Evolutionary conservation across 2,113 vertebrate genomes (phyloP), one percentile per base, ranked within the genome.

Genomic region (Oryzias javanicus): DNA sequence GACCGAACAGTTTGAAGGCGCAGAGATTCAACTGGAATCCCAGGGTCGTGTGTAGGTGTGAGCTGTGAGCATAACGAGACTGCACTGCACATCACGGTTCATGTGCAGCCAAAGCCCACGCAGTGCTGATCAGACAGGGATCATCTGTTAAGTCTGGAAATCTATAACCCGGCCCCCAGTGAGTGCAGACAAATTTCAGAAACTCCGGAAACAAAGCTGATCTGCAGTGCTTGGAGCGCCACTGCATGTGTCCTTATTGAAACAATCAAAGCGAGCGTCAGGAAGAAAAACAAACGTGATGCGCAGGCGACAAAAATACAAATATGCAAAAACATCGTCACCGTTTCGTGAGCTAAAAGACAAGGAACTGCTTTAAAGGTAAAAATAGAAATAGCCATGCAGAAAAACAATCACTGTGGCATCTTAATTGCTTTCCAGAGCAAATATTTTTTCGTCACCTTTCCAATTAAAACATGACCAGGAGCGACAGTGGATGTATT

Each of bases 401-500:
- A 78, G 76, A 67, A 79, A 86, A 87, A 79, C 76, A 88, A 84
- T 90, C 83, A 86, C 70, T 49, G 64, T 64, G 71, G 84, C 83
- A 89, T 88, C 86, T 86, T 91, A 91, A 89, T 89, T 90, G 84
- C 81, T 87, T 91, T 86, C 76, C 77, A 82, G 84, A 86, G 82
- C 82, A 89, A 85, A 87, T 69, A 82, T 67, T 81, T 61, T 22
- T 64, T 70, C 84, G 83, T 82, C 88, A 87, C 87, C 73, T 91
- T 91, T 88, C 84, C 89, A 92, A 91, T 91, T 92, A 89, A 91
- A 90, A 88, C 65, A 78, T 78, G 73, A 76, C 80, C 89, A 72
- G 59, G 51, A 81, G 88, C 76, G 62, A 88, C 76, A 72, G 74
- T 50, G 65, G 73, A 88, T 88, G 55, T 79, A 87, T 89, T 89